Conservation (phyloP, 1,140 invertebrate genomes). For the Lucilia cuprina region DNA sequence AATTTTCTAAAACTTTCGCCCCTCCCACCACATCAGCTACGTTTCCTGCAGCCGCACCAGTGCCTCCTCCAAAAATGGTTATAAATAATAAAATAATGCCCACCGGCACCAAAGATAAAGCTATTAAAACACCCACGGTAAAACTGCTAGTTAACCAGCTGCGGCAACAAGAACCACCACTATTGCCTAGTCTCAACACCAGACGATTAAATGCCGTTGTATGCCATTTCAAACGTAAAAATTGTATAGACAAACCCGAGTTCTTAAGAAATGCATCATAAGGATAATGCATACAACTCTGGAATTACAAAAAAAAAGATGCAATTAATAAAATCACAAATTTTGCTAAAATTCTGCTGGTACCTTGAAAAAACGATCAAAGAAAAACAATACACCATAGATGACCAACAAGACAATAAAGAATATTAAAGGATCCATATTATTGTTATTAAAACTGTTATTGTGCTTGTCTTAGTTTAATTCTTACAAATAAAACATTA, state of each 20-base stretch:
- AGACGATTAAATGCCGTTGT: conserved; percentile 78
- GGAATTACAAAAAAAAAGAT: conserved; percentile 58
- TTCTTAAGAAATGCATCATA: conserved; percentile 79
- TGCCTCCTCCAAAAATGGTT: conserved; percentile 59
- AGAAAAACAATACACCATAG: conserved; percentile 72
- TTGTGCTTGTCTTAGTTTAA: neutral
- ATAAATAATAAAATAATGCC: conserved; percentile 70
- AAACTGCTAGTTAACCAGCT: conserved; percentile 75
- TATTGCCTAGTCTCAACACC: conserved; percentile 74
- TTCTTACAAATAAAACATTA: conserved; percentile 3
- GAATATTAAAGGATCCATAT: conserved; percentile 56
- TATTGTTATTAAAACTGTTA: neutral
- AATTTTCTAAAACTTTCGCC: conserved; percentile 9
- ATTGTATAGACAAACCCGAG: conserved; percentile 74
- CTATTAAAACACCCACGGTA: conserved; percentile 70
- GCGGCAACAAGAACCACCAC: conserved; percentile 61
- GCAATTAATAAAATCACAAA: neutral
- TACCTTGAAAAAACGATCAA: conserved; percentile 77
- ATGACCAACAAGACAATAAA: conserved; percentile 59
- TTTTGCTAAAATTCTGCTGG: neutral
- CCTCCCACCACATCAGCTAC: neutral
- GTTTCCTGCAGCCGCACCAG: neutral
- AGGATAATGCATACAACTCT: conserved; percentile 82
- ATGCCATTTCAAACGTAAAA: conserved; percentile 77
- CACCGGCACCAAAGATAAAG: conserved; percentile 71